Evolutionary conservation across 2,888 invertebrate genomes (phyloP).

Genomic region (Arctia plantaginis): DNA sequence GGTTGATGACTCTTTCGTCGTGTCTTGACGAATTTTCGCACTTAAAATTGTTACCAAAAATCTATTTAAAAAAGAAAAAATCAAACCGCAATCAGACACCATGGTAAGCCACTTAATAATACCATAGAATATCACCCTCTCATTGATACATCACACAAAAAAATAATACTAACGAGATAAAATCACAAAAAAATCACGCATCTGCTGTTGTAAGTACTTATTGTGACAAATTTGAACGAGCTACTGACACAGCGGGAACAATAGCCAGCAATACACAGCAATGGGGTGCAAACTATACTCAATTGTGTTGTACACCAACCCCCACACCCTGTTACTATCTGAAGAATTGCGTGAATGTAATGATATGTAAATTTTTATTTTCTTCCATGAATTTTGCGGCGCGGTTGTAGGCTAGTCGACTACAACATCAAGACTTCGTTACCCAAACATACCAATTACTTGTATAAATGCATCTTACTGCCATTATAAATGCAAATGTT

Average conservation of each 20-base stretch:
- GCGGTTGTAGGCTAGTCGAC: too few species aligned
- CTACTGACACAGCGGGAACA: background rate
- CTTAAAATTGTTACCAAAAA: background rate
- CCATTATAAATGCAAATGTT: too few species aligned
- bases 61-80: background rate
- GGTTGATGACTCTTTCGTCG: too few species aligned
- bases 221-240: conserved; percentile 53
- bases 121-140: conserved; percentile 17
- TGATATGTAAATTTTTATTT: background rate
- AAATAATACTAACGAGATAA: conserved; percentile 35
- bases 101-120: conserved; percentile 9
- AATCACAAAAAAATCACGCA: conserved; percentile 41
- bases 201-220: conserved; percentile 56
- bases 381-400: background rate
- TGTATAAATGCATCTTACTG: too few species aligned
- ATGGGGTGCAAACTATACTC: background rate
- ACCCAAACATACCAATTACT: too few species aligned
- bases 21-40: too few species aligned
- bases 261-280: background rate
- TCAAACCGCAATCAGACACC: background rate
- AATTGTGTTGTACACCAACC: background rate
- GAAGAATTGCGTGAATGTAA: background rate
- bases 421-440: too few species aligned
- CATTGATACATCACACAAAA: conserved; percentile 36
- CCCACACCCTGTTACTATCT: background rate